Evolutionary conservation across 2,797 vertebrate genomes (phyloP).

Genomic region (Enteromius trimaculatus): DNA sequence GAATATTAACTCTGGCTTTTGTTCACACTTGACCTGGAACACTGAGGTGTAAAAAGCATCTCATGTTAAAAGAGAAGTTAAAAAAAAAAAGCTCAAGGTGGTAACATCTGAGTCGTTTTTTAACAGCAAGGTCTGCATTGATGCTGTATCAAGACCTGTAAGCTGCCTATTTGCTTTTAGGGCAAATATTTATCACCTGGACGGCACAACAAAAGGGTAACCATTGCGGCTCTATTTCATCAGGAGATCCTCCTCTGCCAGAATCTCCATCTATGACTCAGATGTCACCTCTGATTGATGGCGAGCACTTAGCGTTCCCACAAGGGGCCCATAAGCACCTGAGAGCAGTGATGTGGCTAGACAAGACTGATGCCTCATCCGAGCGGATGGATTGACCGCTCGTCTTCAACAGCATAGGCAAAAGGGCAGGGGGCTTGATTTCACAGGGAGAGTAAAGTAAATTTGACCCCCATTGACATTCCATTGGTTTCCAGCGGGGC

Average conservation of each 20-base stretch:
- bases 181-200: constrained; percentile 41
- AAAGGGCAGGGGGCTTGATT: constrained; percentile 46
- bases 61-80: not conserved
- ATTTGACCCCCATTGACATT: constrained; percentile 61
- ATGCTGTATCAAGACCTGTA: constrained; percentile 12
- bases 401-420: constrained; percentile 28
- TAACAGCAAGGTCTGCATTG: not conserved
- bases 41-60: constrained; percentile 7
- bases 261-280: constrained; percentile 61
- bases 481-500: constrained; percentile 53
- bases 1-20: constrained; percentile 3
- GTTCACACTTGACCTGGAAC: constrained; percentile 9
- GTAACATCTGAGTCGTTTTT: not conserved
- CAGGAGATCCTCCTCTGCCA: constrained; percentile 48
- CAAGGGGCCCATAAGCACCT: constrained; percentile 55
- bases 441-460: constrained; percentile 39
- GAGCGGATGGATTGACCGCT: constrained; percentile 60
- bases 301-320: constrained; percentile 64
- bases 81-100: not conserved
- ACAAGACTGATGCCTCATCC: constrained; percentile 61
- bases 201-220: constrained; percentile 32
- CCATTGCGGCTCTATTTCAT: constrained; percentile 42
- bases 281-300: constrained; percentile 70
- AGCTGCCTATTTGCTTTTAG: constrained; percentile 19
- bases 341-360: constrained; percentile 55